Conservation (phyloP, 1,140 invertebrate species). For the Apocrypta bakeri region DNA sequence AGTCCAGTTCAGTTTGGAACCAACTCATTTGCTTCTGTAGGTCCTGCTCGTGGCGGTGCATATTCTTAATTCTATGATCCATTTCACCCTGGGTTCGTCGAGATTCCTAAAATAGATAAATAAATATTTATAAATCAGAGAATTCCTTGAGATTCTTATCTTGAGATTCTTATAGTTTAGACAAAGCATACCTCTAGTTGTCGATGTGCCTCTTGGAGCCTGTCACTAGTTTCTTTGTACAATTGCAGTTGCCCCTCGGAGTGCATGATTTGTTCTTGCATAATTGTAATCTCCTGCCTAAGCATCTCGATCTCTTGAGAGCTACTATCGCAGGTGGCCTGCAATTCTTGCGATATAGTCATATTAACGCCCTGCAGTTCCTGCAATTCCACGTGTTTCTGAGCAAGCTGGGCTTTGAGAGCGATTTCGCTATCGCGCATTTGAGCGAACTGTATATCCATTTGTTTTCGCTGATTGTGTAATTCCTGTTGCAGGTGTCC, state of each 20-base stretch:
- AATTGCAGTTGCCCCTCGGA: constrained; percentile 66
- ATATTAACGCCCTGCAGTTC: constrained; percentile 73
- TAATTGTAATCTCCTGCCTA: constrained; percentile 70
- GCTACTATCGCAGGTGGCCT: constrained; percentile 71
- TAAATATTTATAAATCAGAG: background rate
- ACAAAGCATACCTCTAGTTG: constrained; percentile 78
- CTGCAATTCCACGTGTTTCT: constrained; percentile 75
- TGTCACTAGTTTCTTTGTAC: constrained; percentile 66
- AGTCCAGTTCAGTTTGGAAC: constrained; percentile 64
- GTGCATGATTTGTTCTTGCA: constrained; percentile 71
- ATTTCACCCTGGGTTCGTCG: constrained; percentile 73
- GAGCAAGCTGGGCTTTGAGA: constrained; percentile 72
- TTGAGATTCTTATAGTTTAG: no score
- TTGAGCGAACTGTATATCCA: constrained; percentile 73
- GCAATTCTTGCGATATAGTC: constrained; percentile 72
- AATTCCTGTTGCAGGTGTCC: constrained; percentile 73
- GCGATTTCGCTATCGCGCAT: constrained; percentile 73
- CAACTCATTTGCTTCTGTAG: constrained; percentile 68
- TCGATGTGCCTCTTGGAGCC: constrained; percentile 73
- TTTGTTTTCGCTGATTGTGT: constrained; percentile 73
- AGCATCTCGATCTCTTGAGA: constrained; percentile 70
- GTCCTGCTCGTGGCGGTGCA: constrained; percentile 69
- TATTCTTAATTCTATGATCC: constrained; percentile 74
- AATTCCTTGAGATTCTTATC: no score
- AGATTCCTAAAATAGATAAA: constrained; percentile 71